These are phyloP conservation scores for Holocentrus rufus DNA, from an alignment of 2,797 vertebrate genomes.

Conservation along the genomic window DNA sequence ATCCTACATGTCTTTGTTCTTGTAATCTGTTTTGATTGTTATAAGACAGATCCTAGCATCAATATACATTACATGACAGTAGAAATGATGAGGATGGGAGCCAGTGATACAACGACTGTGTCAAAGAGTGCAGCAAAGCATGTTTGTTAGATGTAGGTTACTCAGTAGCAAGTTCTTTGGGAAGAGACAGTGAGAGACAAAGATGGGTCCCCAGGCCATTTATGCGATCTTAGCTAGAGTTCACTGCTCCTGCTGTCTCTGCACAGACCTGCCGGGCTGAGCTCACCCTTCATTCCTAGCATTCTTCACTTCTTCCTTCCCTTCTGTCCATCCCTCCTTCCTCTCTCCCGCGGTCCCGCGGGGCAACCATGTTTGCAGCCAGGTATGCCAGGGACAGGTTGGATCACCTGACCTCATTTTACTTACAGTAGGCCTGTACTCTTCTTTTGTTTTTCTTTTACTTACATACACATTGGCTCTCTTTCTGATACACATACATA, in stretches of 20 bases:
- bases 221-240: constrained; percentile 76
- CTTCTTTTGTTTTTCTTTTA: neutral
- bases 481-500: neutral
- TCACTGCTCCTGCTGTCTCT: constrained; percentile 74
- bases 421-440: constrained; percentile 13
- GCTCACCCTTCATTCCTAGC: constrained; percentile 81
- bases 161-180: constrained; percentile 70
- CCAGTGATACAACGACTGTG: neutral
- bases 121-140: neutral
- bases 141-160: constrained; percentile 54
- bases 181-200: constrained; percentile 47
- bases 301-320: constrained; percentile 74
- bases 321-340: constrained; percentile 70
- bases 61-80: neutral
- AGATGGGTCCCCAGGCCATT: constrained; percentile 73
- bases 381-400: constrained; percentile 31
- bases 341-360: constrained; percentile 61
- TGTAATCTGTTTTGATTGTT: neutral
- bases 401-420: constrained; percentile 29
- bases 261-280: constrained; percentile 83
- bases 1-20: neutral
- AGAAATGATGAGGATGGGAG: neutral
- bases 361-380: constrained; percentile 65
- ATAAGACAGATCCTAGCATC: neutral
- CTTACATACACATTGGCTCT: neutral